A percentile compares a stretch with the other conserved stretches of the same genome.
phyloP scores from a whole-genome alignment of 2,888 invertebrate genomes.

The Ypsolopha scabrella region DNA sequence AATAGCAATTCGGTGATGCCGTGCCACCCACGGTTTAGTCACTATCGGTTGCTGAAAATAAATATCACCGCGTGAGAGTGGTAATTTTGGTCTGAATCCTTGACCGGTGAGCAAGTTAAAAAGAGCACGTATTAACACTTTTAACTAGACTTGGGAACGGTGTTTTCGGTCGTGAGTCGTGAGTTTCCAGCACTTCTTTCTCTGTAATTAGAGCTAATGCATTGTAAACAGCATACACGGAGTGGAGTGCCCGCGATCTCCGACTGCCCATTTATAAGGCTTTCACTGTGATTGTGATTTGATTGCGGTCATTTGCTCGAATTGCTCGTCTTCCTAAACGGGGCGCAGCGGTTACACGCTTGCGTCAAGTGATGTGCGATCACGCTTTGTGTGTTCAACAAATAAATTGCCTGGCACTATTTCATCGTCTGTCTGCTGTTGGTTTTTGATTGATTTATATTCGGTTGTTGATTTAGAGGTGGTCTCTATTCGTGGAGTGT shows the following conservation, averaged over 20 bases:
- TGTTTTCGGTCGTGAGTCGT: slow-evolving; percentile 33
- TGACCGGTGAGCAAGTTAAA: background rate
- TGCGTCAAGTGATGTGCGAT: slow-evolving; percentile 28
- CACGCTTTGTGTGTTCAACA: slow-evolving; percentile 31
- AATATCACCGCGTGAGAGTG: background rate
- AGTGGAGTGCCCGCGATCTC: slow-evolving; percentile 21
- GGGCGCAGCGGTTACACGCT: slow-evolving; percentile 33
- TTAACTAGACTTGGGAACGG: slow-evolving; percentile 11
- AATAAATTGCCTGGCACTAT: slow-evolving; percentile 30
- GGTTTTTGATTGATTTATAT: background rate
- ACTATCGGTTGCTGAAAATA: background rate
- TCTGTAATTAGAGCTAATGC: slow-evolving; percentile 52
- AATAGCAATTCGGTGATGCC: too few relatives aligned
- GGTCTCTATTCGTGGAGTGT: too few relatives aligned
- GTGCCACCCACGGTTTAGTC: too few relatives aligned
- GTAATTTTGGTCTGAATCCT: too few relatives aligned
- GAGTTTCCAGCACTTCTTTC: slow-evolving; percentile 34
- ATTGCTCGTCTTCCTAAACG: slow-evolving; percentile 49
- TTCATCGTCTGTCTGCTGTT: slow-evolving; percentile 18
- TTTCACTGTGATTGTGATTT: slow-evolving; percentile 61
- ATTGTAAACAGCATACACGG: slow-evolving; percentile 45
- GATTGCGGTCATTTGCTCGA: slow-evolving; percentile 56
- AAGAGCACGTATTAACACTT: background rate
- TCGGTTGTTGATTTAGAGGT: background rate
- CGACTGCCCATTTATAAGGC: slow-evolving; percentile 35